Conservation (phyloP, 2,797 vertebrate genomes). For the Trachurus trachurus region DNA sequence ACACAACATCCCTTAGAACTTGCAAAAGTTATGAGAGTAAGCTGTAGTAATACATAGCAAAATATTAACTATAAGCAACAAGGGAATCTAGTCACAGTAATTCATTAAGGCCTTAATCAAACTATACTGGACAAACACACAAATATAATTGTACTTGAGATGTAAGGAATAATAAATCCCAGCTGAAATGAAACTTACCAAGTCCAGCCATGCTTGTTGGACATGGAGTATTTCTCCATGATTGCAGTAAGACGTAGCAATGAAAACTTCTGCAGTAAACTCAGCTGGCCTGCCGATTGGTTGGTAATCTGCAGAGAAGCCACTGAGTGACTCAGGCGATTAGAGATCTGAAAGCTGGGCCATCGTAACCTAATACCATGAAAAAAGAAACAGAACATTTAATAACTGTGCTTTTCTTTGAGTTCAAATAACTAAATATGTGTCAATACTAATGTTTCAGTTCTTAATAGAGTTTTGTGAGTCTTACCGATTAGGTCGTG, state of each 20-base stretch:
- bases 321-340: conserved; percentile 89
- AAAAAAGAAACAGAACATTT: conserved; percentile 2
- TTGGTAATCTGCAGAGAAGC: conserved; percentile 94
- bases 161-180: too few species aligned
- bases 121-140: neutral
- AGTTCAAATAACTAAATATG: neutral
- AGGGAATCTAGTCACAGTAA: neutral
- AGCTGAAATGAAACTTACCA: conserved; percentile 87
- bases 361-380: conserved; percentile 90
- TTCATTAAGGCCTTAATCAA: neutral
- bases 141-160: neutral
- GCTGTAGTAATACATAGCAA: neutral
- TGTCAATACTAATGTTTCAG: neutral
- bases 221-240: conserved; percentile 98
- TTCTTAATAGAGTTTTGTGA: neutral
- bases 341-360: conserved; percentile 97
- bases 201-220: conserved; percentile 98
- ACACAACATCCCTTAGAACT: neutral
- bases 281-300: conserved; percentile 95
- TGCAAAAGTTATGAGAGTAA: neutral
- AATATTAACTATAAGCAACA: neutral
- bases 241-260: conserved; percentile 96
- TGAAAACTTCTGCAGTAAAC: conserved; percentile 95
- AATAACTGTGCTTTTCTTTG: neutral
- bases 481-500: conserved; percentile 93